phyloP scores from a whole-genome alignment of 2,797 vertebrate genomes.

The Odontamblyopus lacepedii region DNA sequence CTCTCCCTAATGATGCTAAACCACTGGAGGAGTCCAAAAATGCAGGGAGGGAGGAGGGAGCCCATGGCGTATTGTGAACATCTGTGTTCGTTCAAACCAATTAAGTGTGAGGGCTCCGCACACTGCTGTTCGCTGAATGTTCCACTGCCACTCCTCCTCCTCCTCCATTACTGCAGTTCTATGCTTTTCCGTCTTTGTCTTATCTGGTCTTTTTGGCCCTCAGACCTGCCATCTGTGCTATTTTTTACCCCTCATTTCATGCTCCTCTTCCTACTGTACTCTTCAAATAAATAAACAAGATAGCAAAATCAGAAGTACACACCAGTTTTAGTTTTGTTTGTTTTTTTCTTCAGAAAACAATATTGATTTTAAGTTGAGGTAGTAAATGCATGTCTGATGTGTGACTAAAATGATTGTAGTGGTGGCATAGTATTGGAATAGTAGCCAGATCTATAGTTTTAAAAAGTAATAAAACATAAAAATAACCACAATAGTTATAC shows the following conservation, averaged over 20 bases:
- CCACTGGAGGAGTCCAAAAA: constrained; percentile 28
- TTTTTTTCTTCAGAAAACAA: background rate
- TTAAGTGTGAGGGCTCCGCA: constrained; percentile 45
- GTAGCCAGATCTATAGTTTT: too few species aligned
- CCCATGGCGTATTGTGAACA: constrained; percentile 59
- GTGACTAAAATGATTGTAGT: background rate
- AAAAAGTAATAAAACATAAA: background rate
- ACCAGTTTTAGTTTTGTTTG: background rate
- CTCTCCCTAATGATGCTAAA: constrained; percentile 57
- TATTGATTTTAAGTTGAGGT: background rate
- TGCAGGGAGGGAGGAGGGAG: constrained; percentile 23
- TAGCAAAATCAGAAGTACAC: constrained; percentile 9
- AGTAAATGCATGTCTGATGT: background rate
- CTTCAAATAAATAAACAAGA: background rate
- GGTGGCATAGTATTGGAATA: background rate
- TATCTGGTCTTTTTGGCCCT: constrained; percentile 27
- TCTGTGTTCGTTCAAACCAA: constrained; percentile 63
- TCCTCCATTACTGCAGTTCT: constrained; percentile 39
- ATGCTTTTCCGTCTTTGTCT: constrained; percentile 31
- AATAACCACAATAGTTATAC: background rate
- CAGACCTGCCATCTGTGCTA: constrained; percentile 34
- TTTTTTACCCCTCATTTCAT: constrained; percentile 2
- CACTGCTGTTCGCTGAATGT: constrained; percentile 15
- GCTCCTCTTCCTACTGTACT: background rate
- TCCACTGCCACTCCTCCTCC: constrained; percentile 26